A percentile compares a stretch with the other conserved stretches of the same genome.
Evolutionary conservation across 2,797 vertebrate species (phyloP).

Genomic region (Sorex maritimensis): DNA sequence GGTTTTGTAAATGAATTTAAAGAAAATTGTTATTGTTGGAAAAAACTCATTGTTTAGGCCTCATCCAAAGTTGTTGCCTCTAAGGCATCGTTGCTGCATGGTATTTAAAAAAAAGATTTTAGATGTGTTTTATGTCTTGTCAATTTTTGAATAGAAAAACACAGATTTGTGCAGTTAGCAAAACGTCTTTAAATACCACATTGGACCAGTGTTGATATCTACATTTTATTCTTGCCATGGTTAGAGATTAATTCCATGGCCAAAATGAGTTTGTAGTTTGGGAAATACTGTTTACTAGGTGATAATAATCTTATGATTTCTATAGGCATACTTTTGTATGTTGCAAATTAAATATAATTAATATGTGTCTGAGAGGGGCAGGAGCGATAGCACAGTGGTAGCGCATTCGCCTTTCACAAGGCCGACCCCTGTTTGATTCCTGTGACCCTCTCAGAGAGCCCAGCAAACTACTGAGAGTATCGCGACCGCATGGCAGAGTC

Average conservation of each 20-base stretch:
- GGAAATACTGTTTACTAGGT: neutral
- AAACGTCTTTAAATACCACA: neutral
- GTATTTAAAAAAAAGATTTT: slow-evolving; percentile 79
- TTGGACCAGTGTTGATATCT: neutral
- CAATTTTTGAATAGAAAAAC: slow-evolving; percentile 64
- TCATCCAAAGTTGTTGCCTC: slow-evolving; percentile 65
- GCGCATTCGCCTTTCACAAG: too few relatives aligned
- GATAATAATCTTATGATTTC: neutral
- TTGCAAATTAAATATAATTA: neutral
- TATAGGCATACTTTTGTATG: neutral
- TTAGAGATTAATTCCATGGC: slow-evolving; percentile 1
- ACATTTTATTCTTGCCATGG: neutral
- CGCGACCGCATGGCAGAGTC: too few relatives aligned
- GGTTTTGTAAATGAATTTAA: slow-evolving; percentile 83
- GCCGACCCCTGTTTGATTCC: too few relatives aligned
- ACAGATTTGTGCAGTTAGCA: slow-evolving; percentile 58
- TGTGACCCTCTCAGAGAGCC: too few relatives aligned
- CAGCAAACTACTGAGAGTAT: too few relatives aligned
- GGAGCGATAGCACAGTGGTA: too few relatives aligned
- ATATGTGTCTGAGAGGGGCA: neutral
- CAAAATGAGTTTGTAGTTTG: neutral
- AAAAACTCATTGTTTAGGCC: slow-evolving; percentile 76
- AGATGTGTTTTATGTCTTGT: slow-evolving; percentile 68
- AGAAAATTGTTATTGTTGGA: slow-evolving; percentile 82
- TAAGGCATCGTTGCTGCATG: slow-evolving; percentile 55